These are phyloP conservation scores for Candoia aspera DNA, from an alignment of 2,113 vertebrate genomes.

Conservation along the genomic window DNA sequence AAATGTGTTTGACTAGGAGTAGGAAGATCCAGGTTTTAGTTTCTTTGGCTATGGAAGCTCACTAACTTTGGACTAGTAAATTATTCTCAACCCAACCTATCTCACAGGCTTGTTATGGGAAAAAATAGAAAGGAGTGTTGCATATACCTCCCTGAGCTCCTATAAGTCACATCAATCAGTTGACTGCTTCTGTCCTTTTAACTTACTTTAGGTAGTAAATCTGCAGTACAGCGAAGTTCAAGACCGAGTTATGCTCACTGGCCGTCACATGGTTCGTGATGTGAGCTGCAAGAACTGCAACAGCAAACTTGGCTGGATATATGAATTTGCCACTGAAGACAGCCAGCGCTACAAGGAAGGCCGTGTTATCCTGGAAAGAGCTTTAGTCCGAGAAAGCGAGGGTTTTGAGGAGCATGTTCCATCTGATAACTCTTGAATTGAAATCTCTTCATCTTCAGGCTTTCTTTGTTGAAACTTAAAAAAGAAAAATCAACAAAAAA, in stretches of 20 bases:
- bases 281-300: constrained; percentile 99
- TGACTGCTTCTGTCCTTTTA: not conserved
- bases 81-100: not conserved
- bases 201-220: constrained; percentile 88
- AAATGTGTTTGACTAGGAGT: not conserved
- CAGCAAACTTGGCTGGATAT: constrained; percentile 99
- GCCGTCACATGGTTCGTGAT: constrained; percentile 96
- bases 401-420: constrained; percentile 94
- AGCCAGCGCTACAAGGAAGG: constrained; percentile 99
- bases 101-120: not conserved
- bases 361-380: constrained; percentile 95
- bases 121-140: not conserved
- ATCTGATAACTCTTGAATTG: constrained; percentile 90
- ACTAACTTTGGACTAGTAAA: not conserved
- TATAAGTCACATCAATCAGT: not conserved
- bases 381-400: constrained; percentile 94
- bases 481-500: constrained; percentile 70
- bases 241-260: constrained; percentile 97
- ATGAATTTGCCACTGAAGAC: constrained; percentile 98
- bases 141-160: not conserved
- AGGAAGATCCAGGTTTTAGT: not conserved
- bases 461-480: constrained; percentile 72
- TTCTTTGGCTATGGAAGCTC: not conserved
- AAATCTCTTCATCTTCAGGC: constrained; percentile 52
- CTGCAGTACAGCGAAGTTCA: constrained; percentile 98